These are phyloP conservation scores for Rhadina sibilatrix DNA, from an alignment of 2,113 vertebrate genomes.

Conservation along the genomic window DNA sequence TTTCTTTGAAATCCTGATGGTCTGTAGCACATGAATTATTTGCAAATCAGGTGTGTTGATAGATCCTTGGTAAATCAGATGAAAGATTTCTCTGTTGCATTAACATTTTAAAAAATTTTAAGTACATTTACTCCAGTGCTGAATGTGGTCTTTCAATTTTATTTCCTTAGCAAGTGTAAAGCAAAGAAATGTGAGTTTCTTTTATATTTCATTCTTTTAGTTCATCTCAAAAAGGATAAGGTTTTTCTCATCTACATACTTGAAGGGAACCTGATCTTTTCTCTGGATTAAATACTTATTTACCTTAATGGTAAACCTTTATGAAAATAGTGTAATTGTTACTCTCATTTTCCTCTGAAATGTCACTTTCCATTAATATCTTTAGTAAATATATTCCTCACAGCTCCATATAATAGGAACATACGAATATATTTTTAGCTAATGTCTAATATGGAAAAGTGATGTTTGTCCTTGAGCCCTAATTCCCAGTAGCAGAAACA, in stretches of 20 bases:
- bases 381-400: not conserved
- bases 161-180: not conserved
- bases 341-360: not conserved
- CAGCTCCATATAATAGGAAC: not conserved
- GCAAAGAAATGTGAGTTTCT: not conserved
- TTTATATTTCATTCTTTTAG: not conserved
- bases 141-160: not conserved
- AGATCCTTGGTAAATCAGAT: not conserved
- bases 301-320: not conserved
- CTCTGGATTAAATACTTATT: not conserved
- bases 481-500: not conserved
- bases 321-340: not conserved
- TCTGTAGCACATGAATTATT: not conserved
- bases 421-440: not conserved
- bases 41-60: not conserved
- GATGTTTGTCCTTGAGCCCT: constrained; percentile 16
- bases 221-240: not conserved
- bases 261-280: not conserved
- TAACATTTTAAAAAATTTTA: fast-evolving
- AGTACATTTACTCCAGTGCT: not conserved
- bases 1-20: not conserved
- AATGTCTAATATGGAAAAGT: not conserved
- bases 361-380: not conserved
- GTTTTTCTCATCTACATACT: not conserved
- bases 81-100: not conserved